These are phyloP conservation scores for Poecile montanus DNA, from an alignment of 2,797 vertebrate species.

Conservation along the genomic window DNA sequence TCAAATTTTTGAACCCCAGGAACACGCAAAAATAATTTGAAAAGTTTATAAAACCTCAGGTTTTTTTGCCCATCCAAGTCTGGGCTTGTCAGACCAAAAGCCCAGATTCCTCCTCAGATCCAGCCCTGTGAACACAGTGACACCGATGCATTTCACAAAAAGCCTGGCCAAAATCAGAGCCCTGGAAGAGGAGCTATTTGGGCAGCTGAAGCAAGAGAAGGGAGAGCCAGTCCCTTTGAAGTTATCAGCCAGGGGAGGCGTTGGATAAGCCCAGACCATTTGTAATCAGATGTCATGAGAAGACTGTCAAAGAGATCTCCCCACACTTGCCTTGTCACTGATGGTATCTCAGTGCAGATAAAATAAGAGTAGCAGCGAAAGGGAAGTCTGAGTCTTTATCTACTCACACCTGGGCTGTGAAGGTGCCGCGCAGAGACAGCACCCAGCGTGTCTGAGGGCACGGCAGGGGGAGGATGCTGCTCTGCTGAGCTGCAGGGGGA, in stretches of 20 bases:
- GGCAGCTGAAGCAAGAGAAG: slow-evolving; percentile 13
- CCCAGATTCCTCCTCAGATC: slow-evolving; percentile 3
- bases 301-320: slow-evolving; percentile 68
- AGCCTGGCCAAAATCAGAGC: slow-evolving; percentile 3
- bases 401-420: slow-evolving; percentile 18
- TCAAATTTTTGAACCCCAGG: neutral
- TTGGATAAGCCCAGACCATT: slow-evolving; percentile 46
- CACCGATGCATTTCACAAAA: slow-evolving; percentile 17
- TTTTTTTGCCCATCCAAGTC: slow-evolving; percentile 11
- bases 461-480: neutral
- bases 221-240: slow-evolving; percentile 58
- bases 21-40: neutral
- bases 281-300: slow-evolving; percentile 67
- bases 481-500: neutral
- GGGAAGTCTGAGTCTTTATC: slow-evolving; percentile 1
- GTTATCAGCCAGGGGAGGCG: slow-evolving; percentile 26
- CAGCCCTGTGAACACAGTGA: neutral
- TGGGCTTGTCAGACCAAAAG: neutral
- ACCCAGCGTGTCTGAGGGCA: neutral
- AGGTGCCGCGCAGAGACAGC: neutral
- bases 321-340: slow-evolving; percentile 59
- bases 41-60: slow-evolving; percentile 17
- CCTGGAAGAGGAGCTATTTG: slow-evolving; percentile 23
- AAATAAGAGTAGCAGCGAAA: slow-evolving; percentile 57
- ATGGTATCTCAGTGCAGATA: slow-evolving; percentile 64